Evolutionary conservation across 2,888 invertebrate genomes (phyloP).

Genomic region (Tipula vernalis): DNA sequence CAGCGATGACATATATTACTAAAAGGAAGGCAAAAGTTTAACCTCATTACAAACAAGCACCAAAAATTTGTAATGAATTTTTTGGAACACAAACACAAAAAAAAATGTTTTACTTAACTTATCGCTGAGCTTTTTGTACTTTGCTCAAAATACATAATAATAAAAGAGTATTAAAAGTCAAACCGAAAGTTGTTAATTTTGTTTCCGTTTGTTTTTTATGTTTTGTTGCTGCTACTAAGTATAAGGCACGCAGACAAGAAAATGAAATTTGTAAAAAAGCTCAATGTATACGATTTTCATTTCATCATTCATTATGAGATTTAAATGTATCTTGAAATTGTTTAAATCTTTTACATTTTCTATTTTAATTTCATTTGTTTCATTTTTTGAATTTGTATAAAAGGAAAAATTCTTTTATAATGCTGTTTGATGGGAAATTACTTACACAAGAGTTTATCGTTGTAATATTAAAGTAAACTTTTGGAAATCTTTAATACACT

Average conservation of each 20-base stretch:
- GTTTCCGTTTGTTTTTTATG: neutral
- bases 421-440: neutral
- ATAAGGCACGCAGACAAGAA: neutral
- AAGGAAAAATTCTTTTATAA: neutral
- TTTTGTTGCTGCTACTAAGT: neutral
- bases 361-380: neutral
- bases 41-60: neutral
- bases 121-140: neutral
- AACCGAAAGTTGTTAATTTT: neutral
- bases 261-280: neutral
- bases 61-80: neutral
- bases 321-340: neutral
- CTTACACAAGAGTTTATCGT: neutral
- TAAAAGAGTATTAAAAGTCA: neutral
- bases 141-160: neutral
- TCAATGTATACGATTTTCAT: neutral
- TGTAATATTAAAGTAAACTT: neutral
- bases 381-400: neutral
- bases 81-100: neutral
- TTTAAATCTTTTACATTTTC: neutral
- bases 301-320: neutral
- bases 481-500: neutral
- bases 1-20: neutral
- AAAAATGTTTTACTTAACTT: neutral
- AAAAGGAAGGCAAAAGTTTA: neutral